Evolutionary conservation across 2,797 vertebrate species (phyloP).

Genomic region (Taenioides sp.): DNA sequence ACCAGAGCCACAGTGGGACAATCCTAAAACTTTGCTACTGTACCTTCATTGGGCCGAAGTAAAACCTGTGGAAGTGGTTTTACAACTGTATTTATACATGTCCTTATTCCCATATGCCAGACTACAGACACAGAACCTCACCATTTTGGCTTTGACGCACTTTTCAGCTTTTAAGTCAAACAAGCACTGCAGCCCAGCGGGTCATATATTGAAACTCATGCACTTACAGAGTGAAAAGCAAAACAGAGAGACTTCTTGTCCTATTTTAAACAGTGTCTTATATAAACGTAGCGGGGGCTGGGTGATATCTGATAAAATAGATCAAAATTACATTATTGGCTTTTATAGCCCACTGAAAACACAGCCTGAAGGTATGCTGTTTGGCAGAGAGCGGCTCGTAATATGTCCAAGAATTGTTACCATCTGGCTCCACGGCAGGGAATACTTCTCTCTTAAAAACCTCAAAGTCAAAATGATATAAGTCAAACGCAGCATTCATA

Average conservation of each 20-base stretch:
- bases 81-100: constrained; percentile 56
- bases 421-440: constrained; percentile 82
- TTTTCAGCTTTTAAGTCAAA: constrained; percentile 63
- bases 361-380: constrained; percentile 83
- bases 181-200: constrained; percentile 67
- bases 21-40: background rate
- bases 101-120: constrained; percentile 40
- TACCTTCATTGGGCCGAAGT: background rate
- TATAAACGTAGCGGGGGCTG: constrained; percentile 66
- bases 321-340: constrained; percentile 85
- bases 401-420: constrained; percentile 84
- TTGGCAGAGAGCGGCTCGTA: constrained; percentile 81
- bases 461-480: constrained; percentile 84
- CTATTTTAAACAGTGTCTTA: constrained; percentile 71
- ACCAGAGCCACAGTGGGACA: background rate
- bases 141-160: constrained; percentile 22
- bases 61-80: constrained; percentile 22
- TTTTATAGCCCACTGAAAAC: constrained; percentile 84
- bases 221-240: constrained; percentile 56
- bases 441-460: constrained; percentile 82
- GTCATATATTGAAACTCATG: constrained; percentile 65
- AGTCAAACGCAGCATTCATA: constrained; percentile 78
- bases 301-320: constrained; percentile 83
- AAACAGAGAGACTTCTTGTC: constrained; percentile 64
- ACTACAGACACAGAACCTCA: constrained; percentile 44